These are phyloP conservation scores for Chlorodrepanis virens DNA, from an alignment of 2,113 vertebrate genomes.

Conservation along the genomic window DNA sequence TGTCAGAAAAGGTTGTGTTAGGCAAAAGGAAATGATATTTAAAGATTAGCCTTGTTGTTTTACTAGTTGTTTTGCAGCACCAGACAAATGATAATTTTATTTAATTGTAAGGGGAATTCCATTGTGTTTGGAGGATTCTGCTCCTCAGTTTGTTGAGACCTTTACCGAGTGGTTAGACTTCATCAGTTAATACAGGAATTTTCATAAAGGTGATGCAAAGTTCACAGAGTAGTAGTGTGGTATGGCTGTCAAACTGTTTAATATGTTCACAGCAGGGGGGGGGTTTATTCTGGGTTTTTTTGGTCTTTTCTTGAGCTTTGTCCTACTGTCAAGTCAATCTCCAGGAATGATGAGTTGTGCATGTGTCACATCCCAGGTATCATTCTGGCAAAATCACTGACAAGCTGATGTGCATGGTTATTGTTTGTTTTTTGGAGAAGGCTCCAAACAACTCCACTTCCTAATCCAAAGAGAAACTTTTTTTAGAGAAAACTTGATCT, in stretches of 20 bases:
- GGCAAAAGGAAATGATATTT: background rate
- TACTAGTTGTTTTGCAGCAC: background rate
- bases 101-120: background rate
- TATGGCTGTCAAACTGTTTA: background rate
- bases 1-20: background rate
- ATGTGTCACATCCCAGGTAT: background rate
- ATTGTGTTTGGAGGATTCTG: background rate
- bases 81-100: background rate
- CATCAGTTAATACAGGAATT: background rate
- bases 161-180: background rate
- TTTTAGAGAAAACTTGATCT: background rate
- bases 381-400: background rate
- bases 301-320: background rate
- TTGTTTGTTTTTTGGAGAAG: background rate
- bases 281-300: fast-evolving
- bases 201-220: background rate
- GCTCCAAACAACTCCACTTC: background rate
- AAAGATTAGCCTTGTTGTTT: background rate
- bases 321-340: background rate
- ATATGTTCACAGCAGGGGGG: background rate
- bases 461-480: background rate
- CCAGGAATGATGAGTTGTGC: background rate
- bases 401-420: background rate
- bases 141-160: background rate
- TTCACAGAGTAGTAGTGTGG: background rate